Evolutionary conservation across 2,888 invertebrate genomes (phyloP), one percentile per base, ranked within the genome.

Genomic region (Trissoscelio sp.): DNA sequence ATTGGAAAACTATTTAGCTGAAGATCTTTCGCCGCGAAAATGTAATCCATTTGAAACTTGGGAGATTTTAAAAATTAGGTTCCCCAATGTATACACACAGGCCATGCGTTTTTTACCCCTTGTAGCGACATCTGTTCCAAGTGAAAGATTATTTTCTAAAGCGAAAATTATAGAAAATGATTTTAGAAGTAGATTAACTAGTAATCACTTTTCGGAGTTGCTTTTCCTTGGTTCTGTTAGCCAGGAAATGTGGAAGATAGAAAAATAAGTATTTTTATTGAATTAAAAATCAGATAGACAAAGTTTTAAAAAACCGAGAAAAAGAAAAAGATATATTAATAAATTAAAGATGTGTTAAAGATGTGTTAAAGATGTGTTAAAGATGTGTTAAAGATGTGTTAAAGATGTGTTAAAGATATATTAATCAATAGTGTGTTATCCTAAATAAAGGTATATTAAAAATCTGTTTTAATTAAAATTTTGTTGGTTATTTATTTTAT

Each of bases 41-140:
- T 39, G 39, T 22, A 37, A 58, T 58, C 57, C 57, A n/a, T 58
- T 58, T 12, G 39, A 58, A 39, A 39, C 57, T 20, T 58, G 22
- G 39, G 57, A 39, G 0, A 58, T 39, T 18, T n/a, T 58, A 39
- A 58, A 58, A 39, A 6, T 22, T n/a, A 39, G 39, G 12, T 58
- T n/a, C 11, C 39, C 57, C 9, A 58, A 58, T 39, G 22, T 58
- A 22, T 58, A 58, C 12, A 58, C 18, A 12, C 57, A 58, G 14
- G 57, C 57, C 3, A 58, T 58, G 57, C 37, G 12, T 39, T 58
- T 39, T 60, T 60, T 60, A 44, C 42, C 60, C 7, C 24, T 44
- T 16, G 14, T 60, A 11, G 60, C 60, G 28, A 60, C 60, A 22
- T 60, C 60, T 28, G 60, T 60, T 28, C 60, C 60, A 60, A 44